Evolutionary conservation across 2,888 invertebrate species (phyloP).

Genomic region (Pristionchus mayeri): DNA sequence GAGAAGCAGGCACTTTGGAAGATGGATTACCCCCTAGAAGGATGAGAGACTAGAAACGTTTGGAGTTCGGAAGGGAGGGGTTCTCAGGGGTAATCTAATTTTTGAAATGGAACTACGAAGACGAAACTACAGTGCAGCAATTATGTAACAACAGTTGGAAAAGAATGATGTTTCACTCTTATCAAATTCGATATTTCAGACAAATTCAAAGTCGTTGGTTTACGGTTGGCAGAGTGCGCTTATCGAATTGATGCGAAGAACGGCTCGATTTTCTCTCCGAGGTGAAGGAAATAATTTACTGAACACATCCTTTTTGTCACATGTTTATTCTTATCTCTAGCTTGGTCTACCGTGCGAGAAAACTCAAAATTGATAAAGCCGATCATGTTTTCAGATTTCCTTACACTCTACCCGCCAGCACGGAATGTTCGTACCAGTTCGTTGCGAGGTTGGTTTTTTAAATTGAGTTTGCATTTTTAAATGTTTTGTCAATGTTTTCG

Average conservation of each 20-base stretch:
- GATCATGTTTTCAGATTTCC: conserved; percentile 19
- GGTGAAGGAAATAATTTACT: neutral
- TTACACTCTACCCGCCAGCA: neutral
- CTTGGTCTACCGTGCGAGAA: neutral
- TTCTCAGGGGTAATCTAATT: neutral
- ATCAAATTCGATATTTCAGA: neutral
- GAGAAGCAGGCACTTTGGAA: conserved; percentile 12
- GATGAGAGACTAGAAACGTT: neutral
- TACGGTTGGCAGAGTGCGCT: neutral
- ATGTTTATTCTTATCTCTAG: neutral
- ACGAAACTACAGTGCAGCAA: neutral
- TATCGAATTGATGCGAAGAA: conserved; percentile 38
- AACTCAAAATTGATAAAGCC: neutral
- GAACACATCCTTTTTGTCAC: no score
- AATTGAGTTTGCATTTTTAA: no score
- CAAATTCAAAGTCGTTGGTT: neutral
- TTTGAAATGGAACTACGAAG: neutral
- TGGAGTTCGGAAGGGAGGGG: neutral
- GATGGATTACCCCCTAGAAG: conserved; percentile 14
- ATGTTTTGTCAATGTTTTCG: no score
- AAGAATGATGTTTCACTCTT: neutral
- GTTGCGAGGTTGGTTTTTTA: neutral
- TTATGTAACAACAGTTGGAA: no score
- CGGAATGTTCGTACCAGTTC: conserved; percentile 2
- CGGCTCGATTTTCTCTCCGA: conserved; percentile 15